Base-by-base conservation (phyloP, 1,140 invertebrate genomes). In the Homalodisca vitripennis region DNA sequence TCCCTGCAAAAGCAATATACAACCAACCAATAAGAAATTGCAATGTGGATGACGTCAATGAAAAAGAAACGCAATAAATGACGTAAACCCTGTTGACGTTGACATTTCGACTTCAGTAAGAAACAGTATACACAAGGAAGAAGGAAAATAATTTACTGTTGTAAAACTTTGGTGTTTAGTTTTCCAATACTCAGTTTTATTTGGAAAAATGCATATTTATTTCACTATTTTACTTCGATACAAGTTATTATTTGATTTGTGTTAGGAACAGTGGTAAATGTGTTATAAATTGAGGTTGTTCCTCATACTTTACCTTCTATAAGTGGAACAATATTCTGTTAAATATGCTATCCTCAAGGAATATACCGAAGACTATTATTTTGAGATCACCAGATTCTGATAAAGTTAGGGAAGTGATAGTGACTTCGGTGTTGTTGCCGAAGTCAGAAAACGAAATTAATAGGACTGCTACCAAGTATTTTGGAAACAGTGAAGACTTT, bases 371-470 rank as follows among this genome's bases (percentile, higher is more conserved):
- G 48, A 69, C 68, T 1, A 64, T 69, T 64, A 26, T 69, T 32
- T 48, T 69, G 24, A 69, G 64, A 69, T 69, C 68, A 17, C 68
- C 68, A 63, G 68, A 69, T 60, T 69, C 68, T 1, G 71, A 74
- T 63, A 65, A 71, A 66, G 67, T 74, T 47, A 31, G 73, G 20
- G 73, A 74, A 74, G 70, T 74, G 34, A 66, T 74, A 30, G 71
- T 74, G 53, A 67, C 73, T 32, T 70, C 72, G 48, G 72, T 34
- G 12, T 31, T 41, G 17, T 29, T 62, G 12, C 30, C 26, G 17
- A 64, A 41, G 57, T 53, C 27, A 22, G 67, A 68, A 69, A 68
- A 30, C 31, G 72, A 29, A 67, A 66, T 3, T n/a, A 60, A 60
- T 26, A 60, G 55, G 27, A 60, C 55, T 27, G 3, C 2, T 60